phyloP scores from a whole-genome alignment of 2,888 invertebrate genomes.

The Ametastegia equiseti region DNA sequence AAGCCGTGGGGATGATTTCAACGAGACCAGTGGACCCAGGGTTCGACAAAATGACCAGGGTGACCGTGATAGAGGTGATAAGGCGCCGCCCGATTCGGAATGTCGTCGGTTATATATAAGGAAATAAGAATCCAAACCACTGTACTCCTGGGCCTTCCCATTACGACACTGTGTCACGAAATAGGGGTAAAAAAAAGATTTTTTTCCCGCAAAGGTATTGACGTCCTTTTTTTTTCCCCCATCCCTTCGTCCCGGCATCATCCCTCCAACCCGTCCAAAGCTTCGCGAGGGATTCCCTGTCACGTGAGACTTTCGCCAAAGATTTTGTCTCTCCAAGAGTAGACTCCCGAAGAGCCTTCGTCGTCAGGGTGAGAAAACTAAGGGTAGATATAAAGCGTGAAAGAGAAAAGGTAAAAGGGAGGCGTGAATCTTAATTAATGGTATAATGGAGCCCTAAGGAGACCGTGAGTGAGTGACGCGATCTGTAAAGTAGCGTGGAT shows the following conservation, averaged over 20 bases:
- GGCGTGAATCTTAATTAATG: constrained; percentile 43
- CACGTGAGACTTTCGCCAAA: background rate
- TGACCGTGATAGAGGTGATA: constrained; percentile 50
- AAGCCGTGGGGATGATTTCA: background rate
- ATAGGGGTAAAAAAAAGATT: constrained; percentile 58
- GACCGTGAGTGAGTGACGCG: constrained; percentile 33
- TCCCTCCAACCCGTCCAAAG: background rate
- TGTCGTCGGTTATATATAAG: constrained; percentile 51
- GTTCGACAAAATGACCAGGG: constrained; percentile 43
- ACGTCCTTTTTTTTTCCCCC: constrained; percentile 44
- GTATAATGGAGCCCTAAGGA: background rate
- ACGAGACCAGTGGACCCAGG: background rate
- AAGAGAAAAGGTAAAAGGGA: constrained; percentile 36
- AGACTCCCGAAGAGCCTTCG: background rate
- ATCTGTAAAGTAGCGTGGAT: constrained; percentile 28
- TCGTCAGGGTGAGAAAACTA: constrained; percentile 35
- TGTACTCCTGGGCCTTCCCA: constrained; percentile 26
- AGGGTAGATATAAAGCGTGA: constrained; percentile 36
- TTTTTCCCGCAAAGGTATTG: constrained; percentile 55
- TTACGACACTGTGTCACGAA: constrained; percentile 49
- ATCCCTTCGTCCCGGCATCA: constrained; percentile 6
- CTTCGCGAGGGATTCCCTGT: constrained; percentile 16
- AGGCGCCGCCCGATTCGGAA: constrained; percentile 56
- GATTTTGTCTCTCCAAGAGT: background rate
- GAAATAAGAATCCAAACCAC: constrained; percentile 58